Base-by-base conservation (phyloP, 2,888 invertebrate genomes). In the Trichopoda pennipes region DNA sequence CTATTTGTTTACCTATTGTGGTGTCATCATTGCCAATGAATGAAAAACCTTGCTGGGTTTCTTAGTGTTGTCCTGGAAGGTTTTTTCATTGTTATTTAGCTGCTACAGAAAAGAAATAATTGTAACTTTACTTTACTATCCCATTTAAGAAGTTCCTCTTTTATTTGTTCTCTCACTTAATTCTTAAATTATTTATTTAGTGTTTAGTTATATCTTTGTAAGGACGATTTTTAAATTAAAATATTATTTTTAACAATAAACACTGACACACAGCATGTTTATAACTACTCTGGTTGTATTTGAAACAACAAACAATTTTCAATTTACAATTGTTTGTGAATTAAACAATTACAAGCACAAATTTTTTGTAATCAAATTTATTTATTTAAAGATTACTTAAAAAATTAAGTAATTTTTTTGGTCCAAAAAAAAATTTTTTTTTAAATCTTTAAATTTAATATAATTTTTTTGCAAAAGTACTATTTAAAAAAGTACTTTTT, bases 1-100 rank as follows among this genome's bases (percentile, higher is more conserved):
- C 75, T 66, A 68, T 86, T 75, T 76, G 79, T 82, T 79, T 82
- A 73, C 51, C 72, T 61, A 69, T 82, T 82, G 82, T 82, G 82
- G 82, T 79, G 53, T 79, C 78, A 79, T 66, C 78, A 74, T 74
- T 81, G 85, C 84, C 85, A 87, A 64, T 58, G 70, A 77, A 74
- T 80, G 69, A 81, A 76, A 49, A 74, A 70, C 83, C 73, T 85
- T 86, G 85, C 85, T 83, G 85, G 85, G 80, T 69, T 75, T 72
- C 70, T 42, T 35, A 75, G 79, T 76, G 75, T 72, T 55, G 55
- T 14, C 55, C 21, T 42, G 8, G 55, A 63, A 73, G 79, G 79
- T 72, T 69, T 32, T 56, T n/a, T 32, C 47, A 63, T 69, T 77
- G 75, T 76, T 66, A 64, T 21, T 44, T 69, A 38, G 42, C 35